These are phyloP conservation scores for Phrynosoma blainvillii DNA, from an alignment of 2,113 vertebrate species.

Conservation along the genomic window DNA sequence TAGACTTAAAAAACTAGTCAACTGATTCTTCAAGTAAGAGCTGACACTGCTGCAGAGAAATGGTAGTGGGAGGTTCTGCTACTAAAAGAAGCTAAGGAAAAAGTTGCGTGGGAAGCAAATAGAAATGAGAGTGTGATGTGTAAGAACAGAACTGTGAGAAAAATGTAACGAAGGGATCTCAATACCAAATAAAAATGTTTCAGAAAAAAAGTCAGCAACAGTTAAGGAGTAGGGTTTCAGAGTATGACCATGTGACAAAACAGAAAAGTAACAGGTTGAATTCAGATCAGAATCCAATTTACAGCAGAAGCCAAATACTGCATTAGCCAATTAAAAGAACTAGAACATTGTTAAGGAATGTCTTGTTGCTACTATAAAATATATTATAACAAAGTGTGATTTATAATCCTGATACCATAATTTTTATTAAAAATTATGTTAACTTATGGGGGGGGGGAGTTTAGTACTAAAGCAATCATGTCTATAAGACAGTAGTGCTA, in stretches of 20 bases:
- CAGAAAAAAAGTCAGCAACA: not conserved
- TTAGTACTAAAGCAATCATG: not conserved
- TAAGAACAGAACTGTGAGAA: not conserved
- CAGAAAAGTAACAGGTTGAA: not conserved
- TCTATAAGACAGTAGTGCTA: not conserved
- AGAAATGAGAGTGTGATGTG: not conserved
- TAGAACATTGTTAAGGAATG: too few species aligned
- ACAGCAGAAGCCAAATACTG: not conserved
- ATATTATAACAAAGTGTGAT: too few species aligned
- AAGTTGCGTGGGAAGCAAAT: not conserved
- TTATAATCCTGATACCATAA: not conserved
- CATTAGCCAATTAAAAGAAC: not conserved
- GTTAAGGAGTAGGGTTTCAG: not conserved
- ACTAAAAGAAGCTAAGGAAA: not conserved
- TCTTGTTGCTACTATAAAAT: too few species aligned
- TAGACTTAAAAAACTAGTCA: not conserved
- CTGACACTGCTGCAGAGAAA: not conserved
- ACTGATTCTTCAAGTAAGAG: not conserved
- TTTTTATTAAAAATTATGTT: not conserved
- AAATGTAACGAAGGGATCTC: not conserved
- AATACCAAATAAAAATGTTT: not conserved
- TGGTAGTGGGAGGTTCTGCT: not conserved
- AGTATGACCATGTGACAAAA: not conserved
- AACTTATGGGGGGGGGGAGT: not conserved
- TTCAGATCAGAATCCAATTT: not conserved